These are phyloP conservation scores for Columba janthina DNA, from an alignment of 2,113 vertebrate species.

Conservation along the genomic window DNA sequence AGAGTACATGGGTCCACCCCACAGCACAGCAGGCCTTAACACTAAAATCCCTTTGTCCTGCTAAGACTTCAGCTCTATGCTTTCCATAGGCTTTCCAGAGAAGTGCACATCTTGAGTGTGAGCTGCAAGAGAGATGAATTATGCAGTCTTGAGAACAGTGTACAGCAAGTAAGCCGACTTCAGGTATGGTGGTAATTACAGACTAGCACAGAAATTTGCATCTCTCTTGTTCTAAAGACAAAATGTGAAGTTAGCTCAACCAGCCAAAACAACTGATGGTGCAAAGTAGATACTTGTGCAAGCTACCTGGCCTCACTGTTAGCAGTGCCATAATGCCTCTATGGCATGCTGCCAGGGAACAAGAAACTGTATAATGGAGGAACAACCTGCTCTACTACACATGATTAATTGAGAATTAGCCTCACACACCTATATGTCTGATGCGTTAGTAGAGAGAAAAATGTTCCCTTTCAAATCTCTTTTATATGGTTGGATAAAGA, in stretches of 20 bases:
- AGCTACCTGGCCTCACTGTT: not conserved
- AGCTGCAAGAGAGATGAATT: not conserved
- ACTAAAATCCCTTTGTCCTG: not conserved
- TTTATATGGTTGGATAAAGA: not conserved
- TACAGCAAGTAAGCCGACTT: not conserved
- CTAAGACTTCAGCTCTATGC: not conserved
- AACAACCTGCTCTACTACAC: not conserved
- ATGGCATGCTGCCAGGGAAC: not conserved
- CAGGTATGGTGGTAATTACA: not conserved
- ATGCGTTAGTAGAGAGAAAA: not conserved
- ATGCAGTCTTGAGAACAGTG: not conserved
- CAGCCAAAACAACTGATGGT: not conserved
- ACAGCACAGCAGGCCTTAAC: not conserved
- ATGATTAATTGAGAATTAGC: not conserved
- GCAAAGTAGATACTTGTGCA: not conserved
- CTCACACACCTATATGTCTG: not conserved
- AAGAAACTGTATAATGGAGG: not conserved
- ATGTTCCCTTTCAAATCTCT: not conserved
- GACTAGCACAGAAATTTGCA: not conserved
- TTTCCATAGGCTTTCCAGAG: not conserved
- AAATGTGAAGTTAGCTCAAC: not conserved
- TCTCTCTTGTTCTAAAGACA: not conserved
- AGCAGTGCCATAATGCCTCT: not conserved
- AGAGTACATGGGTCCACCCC: not conserved
- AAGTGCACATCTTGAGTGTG: not conserved